Percentiles rank a stretch among this genome's conserved stretches.
These are phyloP conservation scores for Aspidiotus rigidus DNA, from an alignment of 2,888 invertebrate species.

Conservation along the genomic window DNA sequence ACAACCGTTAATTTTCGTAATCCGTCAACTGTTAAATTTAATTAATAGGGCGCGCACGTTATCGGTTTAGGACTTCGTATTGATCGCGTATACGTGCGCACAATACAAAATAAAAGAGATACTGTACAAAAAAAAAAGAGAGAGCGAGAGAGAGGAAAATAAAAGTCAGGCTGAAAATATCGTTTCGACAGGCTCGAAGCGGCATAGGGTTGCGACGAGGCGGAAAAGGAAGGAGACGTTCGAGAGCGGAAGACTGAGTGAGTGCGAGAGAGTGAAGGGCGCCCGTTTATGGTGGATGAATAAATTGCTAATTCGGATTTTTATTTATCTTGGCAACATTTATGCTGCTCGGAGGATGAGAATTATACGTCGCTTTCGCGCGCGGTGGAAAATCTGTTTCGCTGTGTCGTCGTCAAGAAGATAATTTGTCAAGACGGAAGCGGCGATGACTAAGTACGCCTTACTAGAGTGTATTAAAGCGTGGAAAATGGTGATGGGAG, in stretches of 20 bases:
- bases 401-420: background rate
- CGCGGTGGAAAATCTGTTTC: slow-evolving; percentile 3
- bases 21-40: slow-evolving; percentile 25
- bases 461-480: too few relatives aligned
- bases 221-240: too few relatives aligned
- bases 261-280: background rate
- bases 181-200: too few relatives aligned
- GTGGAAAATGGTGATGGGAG: too few relatives aligned
- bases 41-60: slow-evolving; percentile 21
- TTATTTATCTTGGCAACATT: slow-evolving; percentile 14
- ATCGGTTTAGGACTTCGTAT: background rate
- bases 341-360: background rate
- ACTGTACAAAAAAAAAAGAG: background rate
- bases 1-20: slow-evolving; percentile 16
- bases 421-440: slow-evolving; percentile 3
- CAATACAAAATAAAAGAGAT: too few relatives aligned
- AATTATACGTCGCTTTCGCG: background rate
- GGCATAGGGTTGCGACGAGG: background rate
- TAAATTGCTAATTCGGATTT: slow-evolving; percentile 8
- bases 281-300: background rate
- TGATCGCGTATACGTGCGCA: slow-evolving; percentile 12
- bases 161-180: background rate
- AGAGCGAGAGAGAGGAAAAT: slow-evolving; percentile 12
- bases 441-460: too few relatives aligned
- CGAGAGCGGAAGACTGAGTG: too few relatives aligned